phyloP scores from a whole-genome alignment of 2,113 vertebrate genomes.

The Actinemys pallida region DNA sequence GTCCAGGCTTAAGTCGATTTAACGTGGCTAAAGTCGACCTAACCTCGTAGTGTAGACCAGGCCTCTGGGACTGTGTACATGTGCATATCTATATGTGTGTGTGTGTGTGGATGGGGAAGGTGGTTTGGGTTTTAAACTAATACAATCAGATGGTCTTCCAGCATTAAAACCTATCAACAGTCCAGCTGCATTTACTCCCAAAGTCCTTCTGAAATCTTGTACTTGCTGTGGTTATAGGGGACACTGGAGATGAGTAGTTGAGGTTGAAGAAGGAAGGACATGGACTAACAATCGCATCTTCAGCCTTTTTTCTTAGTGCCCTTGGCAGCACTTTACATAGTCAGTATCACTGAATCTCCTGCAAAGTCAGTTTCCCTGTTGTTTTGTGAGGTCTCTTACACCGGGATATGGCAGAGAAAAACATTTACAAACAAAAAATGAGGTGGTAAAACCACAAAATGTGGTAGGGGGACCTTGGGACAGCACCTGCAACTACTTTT shows the following conservation, averaged over 20 bases:
- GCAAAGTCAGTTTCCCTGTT: neutral
- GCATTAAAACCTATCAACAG: neutral
- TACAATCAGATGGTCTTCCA: neutral
- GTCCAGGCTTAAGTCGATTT: no score
- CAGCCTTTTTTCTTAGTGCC: neutral
- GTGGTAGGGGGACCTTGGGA: neutral
- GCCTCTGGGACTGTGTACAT: neutral
- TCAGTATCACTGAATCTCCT: neutral
- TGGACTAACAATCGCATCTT: neutral
- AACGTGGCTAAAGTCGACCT: no score
- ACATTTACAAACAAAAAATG: neutral
- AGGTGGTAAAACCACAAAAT: neutral
- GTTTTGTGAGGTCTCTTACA: neutral
- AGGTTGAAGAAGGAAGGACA: neutral
- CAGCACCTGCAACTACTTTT: neutral
- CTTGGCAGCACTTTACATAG: neutral
- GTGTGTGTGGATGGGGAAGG: neutral
- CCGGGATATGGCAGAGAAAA: neutral
- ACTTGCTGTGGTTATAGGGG: neutral
- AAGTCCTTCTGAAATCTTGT: neutral
- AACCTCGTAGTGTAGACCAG: no score
- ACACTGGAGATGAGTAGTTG: neutral
- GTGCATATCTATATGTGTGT: neutral
- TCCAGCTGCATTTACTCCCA: neutral
- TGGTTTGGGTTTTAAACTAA: neutral